phyloP scores from a whole-genome alignment of 2,888 invertebrate genomes.

The Hydraecia micacea region DNA sequence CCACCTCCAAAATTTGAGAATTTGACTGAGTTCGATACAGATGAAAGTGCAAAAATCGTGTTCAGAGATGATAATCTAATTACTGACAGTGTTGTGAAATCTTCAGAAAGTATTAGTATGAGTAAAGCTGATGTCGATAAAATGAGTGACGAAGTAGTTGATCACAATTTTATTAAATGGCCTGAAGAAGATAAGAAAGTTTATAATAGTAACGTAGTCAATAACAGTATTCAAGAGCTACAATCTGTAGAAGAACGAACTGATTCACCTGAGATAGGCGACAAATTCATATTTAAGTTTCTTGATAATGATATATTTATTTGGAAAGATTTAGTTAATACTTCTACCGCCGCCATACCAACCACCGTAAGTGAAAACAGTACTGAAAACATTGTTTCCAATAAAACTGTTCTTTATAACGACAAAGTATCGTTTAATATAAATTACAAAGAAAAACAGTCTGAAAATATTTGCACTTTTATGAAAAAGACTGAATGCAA shows the following conservation, averaged over 20 bases:
- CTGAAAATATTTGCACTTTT: slow-evolving; percentile 79
- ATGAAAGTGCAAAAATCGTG: slow-evolving; percentile 81
- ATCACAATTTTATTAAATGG: slow-evolving; percentile 49
- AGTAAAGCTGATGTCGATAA: slow-evolving; percentile 25
- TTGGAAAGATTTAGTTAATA: slow-evolving; percentile 38
- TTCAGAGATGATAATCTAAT: slow-evolving; percentile 75
- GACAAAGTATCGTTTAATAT: slow-evolving; percentile 51
- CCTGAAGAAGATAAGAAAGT: slow-evolving; percentile 41
- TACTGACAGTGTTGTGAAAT: slow-evolving; percentile 34
- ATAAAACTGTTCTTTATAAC: slow-evolving; percentile 33
- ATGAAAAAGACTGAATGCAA: slow-evolving; percentile 77
- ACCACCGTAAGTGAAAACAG: slow-evolving; percentile 8
- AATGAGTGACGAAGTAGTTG: slow-evolving; percentile 2
- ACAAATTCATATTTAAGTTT: slow-evolving; percentile 75
- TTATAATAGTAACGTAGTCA: slow-evolving; percentile 2
- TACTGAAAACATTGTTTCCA: slow-evolving; percentile 2
- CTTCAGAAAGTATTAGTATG: slow-evolving; percentile 21
- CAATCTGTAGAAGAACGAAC: slow-evolving; percentile 41
- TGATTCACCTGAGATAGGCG: slow-evolving; percentile 53
- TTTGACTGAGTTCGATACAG: slow-evolving; percentile 79
- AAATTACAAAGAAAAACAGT: slow-evolving; percentile 59
- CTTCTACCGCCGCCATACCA: slow-evolving; percentile 3
- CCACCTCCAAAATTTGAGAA: slow-evolving; percentile 78
- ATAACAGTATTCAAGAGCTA: slow-evolving; percentile 18
- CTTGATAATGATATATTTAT: slow-evolving; percentile 65